phyloP scores from a whole-genome alignment of 2,797 vertebrate genomes.

The Chaunax sp. region DNA sequence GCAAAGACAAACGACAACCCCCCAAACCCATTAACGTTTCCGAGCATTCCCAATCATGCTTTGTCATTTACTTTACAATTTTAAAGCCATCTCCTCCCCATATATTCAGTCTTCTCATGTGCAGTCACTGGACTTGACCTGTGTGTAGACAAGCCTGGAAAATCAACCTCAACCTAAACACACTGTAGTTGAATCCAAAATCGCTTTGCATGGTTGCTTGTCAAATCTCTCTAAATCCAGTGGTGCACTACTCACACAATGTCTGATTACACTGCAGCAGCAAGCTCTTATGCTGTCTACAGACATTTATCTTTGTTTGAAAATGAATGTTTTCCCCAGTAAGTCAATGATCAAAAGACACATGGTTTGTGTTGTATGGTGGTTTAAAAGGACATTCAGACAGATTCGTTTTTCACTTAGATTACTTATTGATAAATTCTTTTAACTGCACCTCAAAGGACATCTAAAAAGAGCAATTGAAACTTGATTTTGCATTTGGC shows the following conservation, averaged over 20 bases:
- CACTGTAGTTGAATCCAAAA: conserved; percentile 21
- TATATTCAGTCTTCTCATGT: conserved; percentile 38
- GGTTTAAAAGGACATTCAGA: conserved; percentile 19
- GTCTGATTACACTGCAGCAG: conserved; percentile 38
- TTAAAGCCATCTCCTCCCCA: background rate
- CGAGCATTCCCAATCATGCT: conserved; percentile 50
- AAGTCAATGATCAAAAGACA: conserved; percentile 36
- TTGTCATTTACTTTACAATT: conserved; percentile 49
- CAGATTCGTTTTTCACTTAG: conserved; percentile 30
- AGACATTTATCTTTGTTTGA: conserved; percentile 16
- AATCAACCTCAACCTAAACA: conserved; percentile 25
- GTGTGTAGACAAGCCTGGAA: conserved; percentile 12
- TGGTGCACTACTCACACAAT: conserved; percentile 42
- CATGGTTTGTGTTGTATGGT: conserved; percentile 4
- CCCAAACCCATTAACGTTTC: conserved; percentile 62
- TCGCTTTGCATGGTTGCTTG: conserved; percentile 48
- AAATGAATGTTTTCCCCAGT: conserved; percentile 17
- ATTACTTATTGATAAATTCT: conserved; percentile 56
- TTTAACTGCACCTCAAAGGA: conserved; percentile 33
- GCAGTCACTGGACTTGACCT: conserved; percentile 35
- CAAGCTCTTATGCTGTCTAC: conserved; percentile 37
- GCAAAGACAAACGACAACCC: conserved; percentile 68
- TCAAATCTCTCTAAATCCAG: conserved; percentile 39
- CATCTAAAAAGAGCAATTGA: conserved; percentile 20
- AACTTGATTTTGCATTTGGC: conserved; percentile 45